phyloP scores from a whole-genome alignment of 2,113 vertebrate species.

The Paramisgurnus dabryanus region DNA sequence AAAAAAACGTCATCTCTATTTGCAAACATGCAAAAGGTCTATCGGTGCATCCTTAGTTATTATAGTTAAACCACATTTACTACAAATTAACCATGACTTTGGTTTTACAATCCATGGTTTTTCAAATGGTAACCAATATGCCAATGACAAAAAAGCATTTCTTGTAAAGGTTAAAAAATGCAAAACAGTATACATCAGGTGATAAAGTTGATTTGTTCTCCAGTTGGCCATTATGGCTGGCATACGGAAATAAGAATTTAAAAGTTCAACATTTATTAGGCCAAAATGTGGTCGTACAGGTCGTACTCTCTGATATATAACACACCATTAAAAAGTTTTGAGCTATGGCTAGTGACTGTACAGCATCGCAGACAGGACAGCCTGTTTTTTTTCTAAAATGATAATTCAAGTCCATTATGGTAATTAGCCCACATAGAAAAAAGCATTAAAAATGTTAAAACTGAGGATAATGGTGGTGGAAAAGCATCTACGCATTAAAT shows the following conservation, averaged over 20 bases:
- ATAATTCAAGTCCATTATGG: background rate
- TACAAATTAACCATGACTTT: too few species aligned
- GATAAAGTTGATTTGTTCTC: slow-evolving; percentile 9
- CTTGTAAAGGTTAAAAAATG: too few species aligned
- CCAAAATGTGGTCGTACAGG: background rate
- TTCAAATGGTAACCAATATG: too few species aligned
- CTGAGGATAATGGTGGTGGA: background rate
- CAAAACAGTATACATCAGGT: background rate
- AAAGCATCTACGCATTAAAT: slow-evolving; percentile 27
- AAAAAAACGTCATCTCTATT: too few species aligned
- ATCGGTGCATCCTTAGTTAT: too few species aligned
- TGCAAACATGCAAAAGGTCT: too few species aligned
- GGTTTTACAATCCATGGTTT: too few species aligned
- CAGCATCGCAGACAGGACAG: background rate
- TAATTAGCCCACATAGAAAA: background rate
- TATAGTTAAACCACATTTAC: too few species aligned
- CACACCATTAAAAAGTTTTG: background rate
- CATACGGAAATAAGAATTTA: background rate
- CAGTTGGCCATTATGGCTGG: background rate
- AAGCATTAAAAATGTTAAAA: background rate
- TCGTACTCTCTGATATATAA: background rate
- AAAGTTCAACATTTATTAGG: background rate
- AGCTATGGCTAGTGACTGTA: background rate
- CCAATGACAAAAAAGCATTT: too few species aligned
- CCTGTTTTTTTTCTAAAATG: background rate